A percentile compares a stretch with the other conserved stretches of the same genome.
These are phyloP conservation scores for Meteorus colon DNA, from an alignment of 2,888 invertebrate genomes.

Conservation along the genomic window DNA sequence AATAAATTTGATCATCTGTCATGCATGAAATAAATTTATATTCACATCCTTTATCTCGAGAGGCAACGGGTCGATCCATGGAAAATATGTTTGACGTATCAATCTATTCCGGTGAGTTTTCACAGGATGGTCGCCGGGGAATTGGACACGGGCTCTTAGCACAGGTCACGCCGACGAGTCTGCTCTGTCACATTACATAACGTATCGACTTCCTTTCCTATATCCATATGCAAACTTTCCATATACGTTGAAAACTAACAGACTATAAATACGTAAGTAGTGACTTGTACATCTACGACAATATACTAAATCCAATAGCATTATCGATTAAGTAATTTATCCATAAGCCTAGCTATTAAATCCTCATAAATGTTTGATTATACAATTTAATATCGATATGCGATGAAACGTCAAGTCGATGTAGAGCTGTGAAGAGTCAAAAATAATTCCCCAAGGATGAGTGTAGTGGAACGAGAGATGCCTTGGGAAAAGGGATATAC, in stretches of 20 bases:
- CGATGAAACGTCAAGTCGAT: neutral
- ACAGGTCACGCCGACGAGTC: constrained; percentile 48
- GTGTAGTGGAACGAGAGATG: neutral
- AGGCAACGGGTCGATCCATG: constrained; percentile 25
- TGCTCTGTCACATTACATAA: constrained; percentile 64
- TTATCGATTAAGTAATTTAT: constrained; percentile 1
- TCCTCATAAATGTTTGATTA: neutral
- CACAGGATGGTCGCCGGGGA: constrained; percentile 59
- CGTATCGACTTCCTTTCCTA: constrained; percentile 62
- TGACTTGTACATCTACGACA: neutral
- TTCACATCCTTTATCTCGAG: constrained; percentile 30
- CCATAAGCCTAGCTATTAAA: neutral
- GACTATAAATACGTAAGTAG: neutral
- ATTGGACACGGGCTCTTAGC: constrained; percentile 55
- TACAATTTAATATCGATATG: neutral
- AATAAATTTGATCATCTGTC: constrained; percentile 30
- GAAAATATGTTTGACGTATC: constrained; percentile 45
- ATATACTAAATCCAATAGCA: too few species aligned
- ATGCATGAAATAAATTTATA: constrained; percentile 42
- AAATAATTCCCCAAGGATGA: constrained; percentile 23
- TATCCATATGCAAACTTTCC: constrained; percentile 30
- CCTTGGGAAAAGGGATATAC: constrained; percentile 38
- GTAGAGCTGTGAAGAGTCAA: neutral
- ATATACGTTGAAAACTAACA: constrained; percentile 22
- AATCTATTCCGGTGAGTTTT: constrained; percentile 45